Percentiles rank a stretch among this genome's conserved stretches.
These are phyloP conservation scores for Odontocolon sp. DNA, from an alignment of 2,888 invertebrate species.

Conservation along the genomic window DNA sequence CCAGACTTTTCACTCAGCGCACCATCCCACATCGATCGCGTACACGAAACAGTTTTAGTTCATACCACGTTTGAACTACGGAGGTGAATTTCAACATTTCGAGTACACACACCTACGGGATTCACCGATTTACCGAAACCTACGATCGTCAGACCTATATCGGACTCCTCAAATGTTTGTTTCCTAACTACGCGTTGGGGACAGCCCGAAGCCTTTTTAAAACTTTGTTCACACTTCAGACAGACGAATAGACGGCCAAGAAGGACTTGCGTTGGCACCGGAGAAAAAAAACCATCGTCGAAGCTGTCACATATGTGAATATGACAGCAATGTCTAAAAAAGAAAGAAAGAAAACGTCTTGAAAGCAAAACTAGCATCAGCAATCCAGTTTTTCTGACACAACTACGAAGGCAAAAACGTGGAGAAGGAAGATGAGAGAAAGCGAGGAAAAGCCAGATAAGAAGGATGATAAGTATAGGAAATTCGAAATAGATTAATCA, in stretches of 20 bases:
- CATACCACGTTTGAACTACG: background rate
- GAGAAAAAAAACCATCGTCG: too few relatives aligned
- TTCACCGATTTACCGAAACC: background rate
- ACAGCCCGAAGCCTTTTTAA: slow-evolving; percentile 9
- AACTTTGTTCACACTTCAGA: slow-evolving; percentile 16
- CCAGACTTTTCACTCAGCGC: slow-evolving; percentile 8
- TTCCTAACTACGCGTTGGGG: slow-evolving; percentile 39
- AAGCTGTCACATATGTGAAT: too few relatives aligned
- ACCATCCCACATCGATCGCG: background rate
- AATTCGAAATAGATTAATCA: slow-evolving; percentile 47
- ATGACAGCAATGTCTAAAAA: too few relatives aligned
- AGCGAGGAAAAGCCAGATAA: background rate
- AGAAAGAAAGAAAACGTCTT: background rate
- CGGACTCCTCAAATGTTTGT: slow-evolving; percentile 49
- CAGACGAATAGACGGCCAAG: background rate
- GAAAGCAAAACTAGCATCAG: background rate
- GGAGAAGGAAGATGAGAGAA: background rate
- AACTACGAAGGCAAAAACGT: background rate
- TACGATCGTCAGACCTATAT: slow-evolving; percentile 17
- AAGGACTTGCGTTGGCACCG: too few relatives aligned
- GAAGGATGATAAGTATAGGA: slow-evolving; percentile 5
- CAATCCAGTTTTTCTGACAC: background rate
- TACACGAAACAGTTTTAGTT: background rate
- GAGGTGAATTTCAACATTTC: background rate
- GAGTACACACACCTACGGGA: background rate